Conservation (phyloP, 2,888 invertebrate species). For the Eremobia ochroleuca region DNA sequence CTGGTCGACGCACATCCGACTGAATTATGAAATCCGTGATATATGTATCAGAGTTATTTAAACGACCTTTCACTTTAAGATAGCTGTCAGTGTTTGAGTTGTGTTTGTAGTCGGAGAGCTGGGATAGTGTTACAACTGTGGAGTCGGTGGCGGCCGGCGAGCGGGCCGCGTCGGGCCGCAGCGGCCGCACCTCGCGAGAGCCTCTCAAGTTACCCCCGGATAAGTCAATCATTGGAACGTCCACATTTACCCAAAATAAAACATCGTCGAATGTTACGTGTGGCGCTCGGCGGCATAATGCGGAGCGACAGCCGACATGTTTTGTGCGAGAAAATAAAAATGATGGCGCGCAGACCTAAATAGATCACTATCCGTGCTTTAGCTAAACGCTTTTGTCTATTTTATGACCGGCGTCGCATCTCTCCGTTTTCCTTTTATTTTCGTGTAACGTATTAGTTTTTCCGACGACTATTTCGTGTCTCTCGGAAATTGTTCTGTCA, state of each 20-base stretch:
- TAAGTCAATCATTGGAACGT: slow-evolving; percentile 91
- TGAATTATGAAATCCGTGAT: slow-evolving; percentile 70
- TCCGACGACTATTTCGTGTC: slow-evolving; percentile 81
- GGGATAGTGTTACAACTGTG: slow-evolving; percentile 81
- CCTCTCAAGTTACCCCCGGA: slow-evolving; percentile 91
- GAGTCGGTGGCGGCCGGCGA: slow-evolving; percentile 62
- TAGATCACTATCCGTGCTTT: slow-evolving; percentile 87
- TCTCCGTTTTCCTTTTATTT: slow-evolving; percentile 81
- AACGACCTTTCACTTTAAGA: slow-evolving; percentile 76
- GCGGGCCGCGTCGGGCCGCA: slow-evolving; percentile 41
- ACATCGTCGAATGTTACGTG: slow-evolving; percentile 89
- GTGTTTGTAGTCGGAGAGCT: slow-evolving; percentile 77
- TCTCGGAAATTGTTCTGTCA: slow-evolving; percentile 84
- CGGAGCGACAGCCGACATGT: slow-evolving; percentile 90
- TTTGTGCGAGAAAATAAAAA: slow-evolving; percentile 91
- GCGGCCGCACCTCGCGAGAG: slow-evolving; percentile 80
- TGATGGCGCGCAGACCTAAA: slow-evolving; percentile 89
- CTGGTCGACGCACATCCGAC: slow-evolving; percentile 48
- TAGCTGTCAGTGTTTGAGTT: slow-evolving; percentile 82
- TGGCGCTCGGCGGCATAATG: slow-evolving; percentile 87
- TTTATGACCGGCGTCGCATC: slow-evolving; percentile 87
- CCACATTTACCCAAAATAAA: slow-evolving; percentile 89
- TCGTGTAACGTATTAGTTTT: slow-evolving; percentile 87
- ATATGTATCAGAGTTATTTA: slow-evolving; percentile 72
- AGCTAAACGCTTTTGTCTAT: slow-evolving; percentile 90